phyloP scores from a whole-genome alignment of 2,888 invertebrate species.

The Heteromurus nitidus region DNA sequence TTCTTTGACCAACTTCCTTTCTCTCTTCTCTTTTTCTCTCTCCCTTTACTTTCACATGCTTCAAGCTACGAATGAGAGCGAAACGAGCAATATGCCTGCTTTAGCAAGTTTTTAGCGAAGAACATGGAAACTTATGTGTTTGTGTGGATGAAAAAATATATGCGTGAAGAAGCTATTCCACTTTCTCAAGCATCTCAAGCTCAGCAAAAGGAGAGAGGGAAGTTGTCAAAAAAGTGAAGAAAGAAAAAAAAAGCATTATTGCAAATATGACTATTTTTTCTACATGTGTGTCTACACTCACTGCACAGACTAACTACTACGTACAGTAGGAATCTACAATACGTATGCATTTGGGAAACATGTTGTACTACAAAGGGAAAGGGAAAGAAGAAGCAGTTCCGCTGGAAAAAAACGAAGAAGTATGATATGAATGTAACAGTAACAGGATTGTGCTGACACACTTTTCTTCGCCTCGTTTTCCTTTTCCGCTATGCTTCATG shows the following conservation, averaged over 20 bases:
- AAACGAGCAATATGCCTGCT: background rate
- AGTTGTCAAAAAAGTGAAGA: conserved; percentile 18
- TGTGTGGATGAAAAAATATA: background rate
- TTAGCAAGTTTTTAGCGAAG: background rate
- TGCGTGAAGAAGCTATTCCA: background rate
- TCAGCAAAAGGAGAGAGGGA: background rate
- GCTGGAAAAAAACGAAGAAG: background rate
- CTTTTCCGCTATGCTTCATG: conserved; percentile 7
- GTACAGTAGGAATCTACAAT: conserved; percentile 5
- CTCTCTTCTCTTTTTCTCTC: conserved; percentile 2
- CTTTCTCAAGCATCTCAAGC: background rate
- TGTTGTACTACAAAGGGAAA: conserved; percentile 24
- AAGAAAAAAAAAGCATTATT: conserved; percentile 11
- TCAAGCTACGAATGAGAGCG: conserved; percentile 24
- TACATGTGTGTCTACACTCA: no score
- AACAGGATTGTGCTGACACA: conserved; percentile 51
- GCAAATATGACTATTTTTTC: no score
- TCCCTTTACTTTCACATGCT: conserved; percentile 5
- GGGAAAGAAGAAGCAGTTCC: conserved; percentile 43
- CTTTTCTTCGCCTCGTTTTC: conserved; percentile 50
- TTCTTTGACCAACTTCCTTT: no score
- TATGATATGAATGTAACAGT: conserved; percentile 22
- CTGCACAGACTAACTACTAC: no score
- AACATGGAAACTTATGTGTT: no score
- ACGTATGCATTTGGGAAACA: conserved; percentile 12